Conservation (phyloP, 2,888 invertebrate species). For the Hemistola chrysoprasaria region DNA sequence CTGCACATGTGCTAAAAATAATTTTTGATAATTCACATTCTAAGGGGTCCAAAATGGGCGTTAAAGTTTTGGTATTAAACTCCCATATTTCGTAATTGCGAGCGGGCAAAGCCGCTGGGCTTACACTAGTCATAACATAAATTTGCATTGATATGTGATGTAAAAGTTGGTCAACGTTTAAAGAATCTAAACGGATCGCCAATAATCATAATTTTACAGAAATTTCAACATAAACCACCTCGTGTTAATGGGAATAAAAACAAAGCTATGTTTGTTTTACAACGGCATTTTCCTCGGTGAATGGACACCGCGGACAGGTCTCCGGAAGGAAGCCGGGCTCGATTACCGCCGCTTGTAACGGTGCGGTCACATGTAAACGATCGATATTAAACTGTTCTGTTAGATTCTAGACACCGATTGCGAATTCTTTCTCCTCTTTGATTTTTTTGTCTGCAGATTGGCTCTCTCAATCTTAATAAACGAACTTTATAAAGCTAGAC, state of each 20-base stretch:
- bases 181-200: background rate
- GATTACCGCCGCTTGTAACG: conserved; percentile 63
- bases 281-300: conserved; percentile 43
- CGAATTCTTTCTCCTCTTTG: conserved; percentile 23
- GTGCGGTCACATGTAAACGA: conserved; percentile 57
- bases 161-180: conserved; percentile 2
- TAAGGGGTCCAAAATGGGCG: too few relatives aligned
- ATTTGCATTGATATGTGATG: background rate
- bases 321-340: conserved; percentile 74
- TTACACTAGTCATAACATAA: too few relatives aligned
- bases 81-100: too few relatives aligned
- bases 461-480: conserved; percentile 8
- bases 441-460: conserved; percentile 4
- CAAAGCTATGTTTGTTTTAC: conserved; percentile 32
- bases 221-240: conserved; percentile 2
- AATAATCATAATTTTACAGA: background rate
- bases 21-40: too few relatives aligned
- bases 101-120: too few relatives aligned
- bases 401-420: conserved; percentile 30
- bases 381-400: conserved; percentile 49
- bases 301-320: conserved; percentile 43
- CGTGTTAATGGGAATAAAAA: conserved; percentile 24
- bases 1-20: too few relatives aligned
- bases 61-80: too few relatives aligned
- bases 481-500: too few relatives aligned